phyloP scores from a whole-genome alignment of 2,797 vertebrate species.

The Spondyliosoma cantharus region DNA sequence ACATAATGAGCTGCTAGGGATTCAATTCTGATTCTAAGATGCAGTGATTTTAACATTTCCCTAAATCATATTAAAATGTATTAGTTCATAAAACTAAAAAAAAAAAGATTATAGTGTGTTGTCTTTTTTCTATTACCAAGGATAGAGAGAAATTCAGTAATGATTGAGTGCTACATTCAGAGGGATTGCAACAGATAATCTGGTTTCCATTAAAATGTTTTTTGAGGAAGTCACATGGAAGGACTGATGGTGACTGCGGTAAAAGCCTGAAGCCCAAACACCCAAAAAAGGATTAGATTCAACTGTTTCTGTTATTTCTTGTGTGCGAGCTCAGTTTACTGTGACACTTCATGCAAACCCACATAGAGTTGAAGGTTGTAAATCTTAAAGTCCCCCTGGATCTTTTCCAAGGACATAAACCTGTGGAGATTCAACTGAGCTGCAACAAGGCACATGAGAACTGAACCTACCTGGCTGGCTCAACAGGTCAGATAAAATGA shows the following conservation, averaged over 20 bases:
- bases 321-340: background rate
- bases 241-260: background rate
- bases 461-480: conserved; percentile 47
- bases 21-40: background rate
- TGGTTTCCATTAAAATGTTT: background rate
- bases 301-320: background rate
- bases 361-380: conserved; percentile 13
- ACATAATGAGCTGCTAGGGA: background rate
- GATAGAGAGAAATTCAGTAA: background rate
- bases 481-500: conserved; percentile 36
- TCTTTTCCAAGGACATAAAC: conserved; percentile 27
- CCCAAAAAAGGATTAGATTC: background rate
- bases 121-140: background rate
- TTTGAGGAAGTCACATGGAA: background rate
- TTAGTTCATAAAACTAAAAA: background rate
- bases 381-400: conserved; percentile 17
- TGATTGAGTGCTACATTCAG: background rate
- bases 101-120: background rate
- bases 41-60: background rate
- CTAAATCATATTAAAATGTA: background rate
- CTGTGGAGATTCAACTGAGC: background rate
- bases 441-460: conserved; percentile 5
- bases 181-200: conserved; percentile 1
- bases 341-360: background rate
- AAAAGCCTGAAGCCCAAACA: background rate